These are phyloP conservation scores for Parnassius smintheus DNA, from an alignment of 2,888 invertebrate genomes.

Conservation along the genomic window DNA sequence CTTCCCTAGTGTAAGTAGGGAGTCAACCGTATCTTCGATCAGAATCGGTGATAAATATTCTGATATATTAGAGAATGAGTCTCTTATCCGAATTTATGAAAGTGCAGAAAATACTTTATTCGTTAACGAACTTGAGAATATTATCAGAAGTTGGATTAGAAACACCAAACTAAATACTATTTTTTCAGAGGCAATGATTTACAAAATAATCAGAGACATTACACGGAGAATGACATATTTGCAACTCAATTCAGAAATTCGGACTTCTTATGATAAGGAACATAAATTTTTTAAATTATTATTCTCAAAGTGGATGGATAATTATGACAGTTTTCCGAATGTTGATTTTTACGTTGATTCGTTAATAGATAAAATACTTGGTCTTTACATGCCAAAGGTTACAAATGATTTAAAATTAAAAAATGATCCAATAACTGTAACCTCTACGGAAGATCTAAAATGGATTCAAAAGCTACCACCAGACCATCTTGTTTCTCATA, in stretches of 20 bases:
- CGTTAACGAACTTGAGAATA: not conserved
- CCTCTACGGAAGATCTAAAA: conserved; percentile 12
- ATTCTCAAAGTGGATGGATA: not conserved
- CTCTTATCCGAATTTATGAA: conserved; percentile 17
- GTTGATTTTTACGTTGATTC: not conserved
- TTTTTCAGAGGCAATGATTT: not conserved
- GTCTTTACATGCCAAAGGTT: not conserved
- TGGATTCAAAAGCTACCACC: conserved; percentile 20
- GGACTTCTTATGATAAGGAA: not conserved
- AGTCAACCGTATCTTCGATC: conserved; percentile 6
- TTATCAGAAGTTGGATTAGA: not conserved
- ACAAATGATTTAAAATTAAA: not conserved
- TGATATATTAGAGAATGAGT: conserved; percentile 6
- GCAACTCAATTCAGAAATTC: not conserved
- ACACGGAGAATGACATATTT: not conserved
- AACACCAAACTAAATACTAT: not conserved
- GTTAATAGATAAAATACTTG: not conserved
- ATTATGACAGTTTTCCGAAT: not conserved
- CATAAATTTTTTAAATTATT: not conserved
- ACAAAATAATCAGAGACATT: not conserved
- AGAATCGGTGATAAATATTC: not conserved
- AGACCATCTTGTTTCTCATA: conserved; percentile 6
- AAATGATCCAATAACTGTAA: not conserved
- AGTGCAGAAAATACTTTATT: not conserved
- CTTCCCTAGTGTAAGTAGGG: not conserved